Evolutionary conservation across 2,888 invertebrate species (phyloP).

Genomic region (Sialis fuliginosa): DNA sequence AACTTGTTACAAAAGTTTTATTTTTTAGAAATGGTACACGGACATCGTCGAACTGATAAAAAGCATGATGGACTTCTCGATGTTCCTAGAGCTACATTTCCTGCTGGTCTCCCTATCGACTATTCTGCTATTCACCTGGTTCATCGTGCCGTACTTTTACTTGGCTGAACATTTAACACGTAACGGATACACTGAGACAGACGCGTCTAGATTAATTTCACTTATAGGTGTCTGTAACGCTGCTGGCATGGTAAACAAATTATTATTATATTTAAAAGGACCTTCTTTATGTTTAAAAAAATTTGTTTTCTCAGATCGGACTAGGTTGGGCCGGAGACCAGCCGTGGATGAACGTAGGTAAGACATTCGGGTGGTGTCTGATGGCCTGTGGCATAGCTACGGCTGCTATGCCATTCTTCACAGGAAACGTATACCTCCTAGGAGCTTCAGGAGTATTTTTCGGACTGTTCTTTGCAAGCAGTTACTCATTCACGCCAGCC

Average conservation of each 20-base stretch:
- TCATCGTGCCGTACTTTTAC: slow-evolving; percentile 91
- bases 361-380: slow-evolving; percentile 67
- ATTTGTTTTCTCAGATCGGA: slow-evolving; percentile 34
- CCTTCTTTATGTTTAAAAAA: not conserved
- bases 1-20: no score
- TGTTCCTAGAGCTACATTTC: slow-evolving; percentile 62
- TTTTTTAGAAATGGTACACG: slow-evolving; percentile 54
- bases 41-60: slow-evolving; percentile 45
- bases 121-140: slow-evolving; percentile 79
- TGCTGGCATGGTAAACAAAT: slow-evolving; percentile 58
- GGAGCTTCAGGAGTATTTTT: slow-evolving; percentile 38
- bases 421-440: slow-evolving; percentile 22
- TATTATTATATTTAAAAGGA: slow-evolving; percentile 7
- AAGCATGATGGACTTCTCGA: slow-evolving; percentile 61
- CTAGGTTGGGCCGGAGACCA: slow-evolving; percentile 83
- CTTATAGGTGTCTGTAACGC: slow-evolving; percentile 81
- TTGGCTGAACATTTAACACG: slow-evolving; percentile 67
- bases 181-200: slow-evolving; percentile 44
- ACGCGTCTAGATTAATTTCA: slow-evolving; percentile 65
- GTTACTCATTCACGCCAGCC: slow-evolving; percentile 79
- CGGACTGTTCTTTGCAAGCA: slow-evolving; percentile 82
- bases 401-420: slow-evolving; percentile 32
- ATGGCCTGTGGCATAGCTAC: slow-evolving; percentile 45
- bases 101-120: slow-evolving; percentile 70
- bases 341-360: slow-evolving; percentile 61